phyloP scores from a whole-genome alignment of 2,888 invertebrate genomes.

The Hermaeophaga mercurialis region DNA sequence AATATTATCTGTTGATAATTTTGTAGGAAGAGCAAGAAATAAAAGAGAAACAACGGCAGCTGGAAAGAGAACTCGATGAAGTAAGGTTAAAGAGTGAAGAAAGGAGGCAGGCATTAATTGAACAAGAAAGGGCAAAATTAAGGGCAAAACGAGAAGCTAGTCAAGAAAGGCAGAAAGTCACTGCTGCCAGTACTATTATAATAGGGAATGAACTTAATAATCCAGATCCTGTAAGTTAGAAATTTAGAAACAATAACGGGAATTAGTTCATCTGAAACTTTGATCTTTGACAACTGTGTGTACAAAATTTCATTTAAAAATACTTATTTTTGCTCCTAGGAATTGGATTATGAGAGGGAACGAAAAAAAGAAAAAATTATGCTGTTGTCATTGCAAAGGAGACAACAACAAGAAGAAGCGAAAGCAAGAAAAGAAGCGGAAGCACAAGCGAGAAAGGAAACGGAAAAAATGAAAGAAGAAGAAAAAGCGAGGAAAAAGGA shows the following conservation, averaged over 20 bases:
- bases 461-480: conserved; percentile 77
- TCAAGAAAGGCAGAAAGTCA: conserved; percentile 56
- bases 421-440: conserved; percentile 84
- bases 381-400: conserved; percentile 85
- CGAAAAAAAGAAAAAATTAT: conserved; percentile 90
- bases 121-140: conserved; percentile 55
- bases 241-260: no score
- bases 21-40: conserved; percentile 42
- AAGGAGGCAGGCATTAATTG: conserved; percentile 52
- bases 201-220: conserved; percentile 67
- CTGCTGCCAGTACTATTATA: conserved; percentile 64
- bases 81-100: conserved; percentile 58
- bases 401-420: conserved; percentile 88
- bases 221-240: conserved; percentile 68
- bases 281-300: no score
- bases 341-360: conserved; percentile 88
- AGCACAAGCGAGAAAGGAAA: conserved; percentile 73
- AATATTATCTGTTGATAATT: no score
- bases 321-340: conserved; percentile 67
- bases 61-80: conserved; percentile 59
- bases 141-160: conserved; percentile 56
- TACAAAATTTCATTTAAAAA: no score
- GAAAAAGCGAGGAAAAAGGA: conserved; percentile 74
- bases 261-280: no score
- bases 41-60: conserved; percentile 51